Evolutionary conservation across 2,797 vertebrate genomes (phyloP), one percentile per base, ranked within the genome.

Genomic region (Lycodopsis pacificus): DNA sequence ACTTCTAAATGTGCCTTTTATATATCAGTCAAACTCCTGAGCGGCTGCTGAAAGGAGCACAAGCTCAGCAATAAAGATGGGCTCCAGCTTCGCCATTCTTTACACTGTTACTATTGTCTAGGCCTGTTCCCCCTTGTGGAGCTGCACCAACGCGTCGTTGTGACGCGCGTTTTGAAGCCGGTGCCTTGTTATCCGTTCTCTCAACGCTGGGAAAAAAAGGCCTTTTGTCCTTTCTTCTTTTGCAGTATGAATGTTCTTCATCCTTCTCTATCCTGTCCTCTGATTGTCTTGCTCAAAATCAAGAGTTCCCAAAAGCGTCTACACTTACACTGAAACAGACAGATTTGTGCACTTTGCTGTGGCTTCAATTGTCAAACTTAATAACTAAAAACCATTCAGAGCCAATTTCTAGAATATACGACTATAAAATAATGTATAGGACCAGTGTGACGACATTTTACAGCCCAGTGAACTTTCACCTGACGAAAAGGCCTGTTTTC

Each of bases 151-250:
- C 85, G 67, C 25, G 15, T 71, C n/a, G 40, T 87, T 79, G 85
- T 83, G 86, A 91, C 86, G 85, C 59, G 76, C 86, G 85, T 76
- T 86, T 77, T 88, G 86, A 88, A 88, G 79, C 80, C 27, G 14
- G 70, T 59, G 76, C 71, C 83, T 91, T 56, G 80, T 90, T 91
- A 86, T 85, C 80, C 73, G 80, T 90, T 86, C 85, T 89, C 85
- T 90, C 78, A 58, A 81, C 83, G 69, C 81, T 30, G 36, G 53
- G 71, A 54, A 65, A 66, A 32, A 30, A 53, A 66, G 32, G 65
- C 67, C 66, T 38, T 76, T 84, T 75, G 25, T 74, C 48, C 36
- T 57, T 67, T 67, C 27, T 83, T 56, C 64, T 65, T 77, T 36
- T 30, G 58, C 44, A 25, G 58, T 40, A 14, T 38, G 44, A 49